Conservation (phyloP, 2,888 invertebrate species). For the Epirrhoe tristata region DNA sequence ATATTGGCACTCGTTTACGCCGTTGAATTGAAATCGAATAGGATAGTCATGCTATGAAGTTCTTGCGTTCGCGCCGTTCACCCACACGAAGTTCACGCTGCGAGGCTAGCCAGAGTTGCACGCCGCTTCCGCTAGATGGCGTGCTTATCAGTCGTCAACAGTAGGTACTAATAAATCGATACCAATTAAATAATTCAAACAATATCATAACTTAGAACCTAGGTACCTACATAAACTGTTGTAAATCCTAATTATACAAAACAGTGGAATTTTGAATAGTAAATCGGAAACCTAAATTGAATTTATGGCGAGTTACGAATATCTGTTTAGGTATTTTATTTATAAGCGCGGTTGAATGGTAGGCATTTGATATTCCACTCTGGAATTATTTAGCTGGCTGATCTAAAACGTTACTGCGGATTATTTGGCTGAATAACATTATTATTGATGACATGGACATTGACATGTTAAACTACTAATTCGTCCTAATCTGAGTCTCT, state of each 20-base stretch:
- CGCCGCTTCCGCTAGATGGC: too few relatives aligned
- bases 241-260: slow-evolving; percentile 12
- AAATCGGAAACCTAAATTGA: slow-evolving; percentile 38
- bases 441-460: background rate
- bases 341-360: slow-evolving; percentile 44
- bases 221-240: background rate
- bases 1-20: too few relatives aligned
- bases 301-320: slow-evolving; percentile 46
- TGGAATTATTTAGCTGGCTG: slow-evolving; percentile 49
- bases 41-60: too few relatives aligned
- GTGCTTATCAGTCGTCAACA: too few relatives aligned
- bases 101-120: too few relatives aligned
- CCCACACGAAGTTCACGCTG: too few relatives aligned
- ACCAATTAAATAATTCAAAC: background rate
- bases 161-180: background rate
- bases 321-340: slow-evolving; percentile 49
- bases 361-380: slow-evolving; percentile 58
- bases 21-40: too few relatives aligned
- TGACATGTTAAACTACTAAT: background rate
- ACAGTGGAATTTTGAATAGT: slow-evolving; percentile 27
- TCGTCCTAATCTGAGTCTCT: too few relatives aligned
- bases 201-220: background rate
- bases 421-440: slow-evolving; percentile 6
- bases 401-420: slow-evolving; percentile 29
- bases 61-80: too few relatives aligned